Conservation (phyloP, 2,113 vertebrate species). For the Ictalurus punctatus region DNA sequence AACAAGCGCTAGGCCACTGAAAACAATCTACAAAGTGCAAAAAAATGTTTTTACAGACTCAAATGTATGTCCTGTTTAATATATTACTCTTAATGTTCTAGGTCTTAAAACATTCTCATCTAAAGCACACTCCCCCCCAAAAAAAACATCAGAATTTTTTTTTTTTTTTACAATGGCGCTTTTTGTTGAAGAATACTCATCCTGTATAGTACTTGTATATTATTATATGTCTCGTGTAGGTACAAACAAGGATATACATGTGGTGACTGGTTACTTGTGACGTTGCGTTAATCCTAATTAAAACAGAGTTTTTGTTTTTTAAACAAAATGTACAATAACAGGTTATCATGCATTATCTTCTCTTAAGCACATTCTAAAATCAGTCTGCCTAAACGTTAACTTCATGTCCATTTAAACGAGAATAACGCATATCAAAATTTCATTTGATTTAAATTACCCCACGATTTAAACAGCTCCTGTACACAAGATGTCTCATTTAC, state of each 20-base stretch:
- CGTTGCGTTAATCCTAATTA: conserved; percentile 47
- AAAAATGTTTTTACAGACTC: conserved; percentile 34
- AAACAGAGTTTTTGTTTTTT: conserved; percentile 40
- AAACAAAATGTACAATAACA: conserved; percentile 43
- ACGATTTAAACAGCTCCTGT: conserved; percentile 53
- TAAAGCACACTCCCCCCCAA: background rate
- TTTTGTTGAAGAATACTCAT: conserved; percentile 46
- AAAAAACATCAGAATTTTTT: background rate
- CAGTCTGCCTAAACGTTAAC: conserved; percentile 24
- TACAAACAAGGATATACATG: conserved; percentile 48
- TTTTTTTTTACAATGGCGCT: conserved; percentile 35
- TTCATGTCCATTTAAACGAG: conserved; percentile 32
- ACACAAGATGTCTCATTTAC: conserved; percentile 54
- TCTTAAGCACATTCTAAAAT: conserved; percentile 45
- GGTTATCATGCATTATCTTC: conserved; percentile 44
- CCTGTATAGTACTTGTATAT: conserved; percentile 44
- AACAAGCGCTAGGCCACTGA: conserved; percentile 33
- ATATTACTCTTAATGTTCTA: conserved; percentile 52
- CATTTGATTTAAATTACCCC: conserved; percentile 51
- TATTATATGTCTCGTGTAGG: conserved; percentile 41
- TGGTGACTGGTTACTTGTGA: conserved; percentile 50
- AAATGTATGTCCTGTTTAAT: conserved; percentile 36
- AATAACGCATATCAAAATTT: conserved; percentile 44
- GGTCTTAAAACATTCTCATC: conserved; percentile 41
- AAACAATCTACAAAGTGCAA: conserved; percentile 52